Conservation (phyloP, 2,888 invertebrate species). For the Nezara viridula region DNA sequence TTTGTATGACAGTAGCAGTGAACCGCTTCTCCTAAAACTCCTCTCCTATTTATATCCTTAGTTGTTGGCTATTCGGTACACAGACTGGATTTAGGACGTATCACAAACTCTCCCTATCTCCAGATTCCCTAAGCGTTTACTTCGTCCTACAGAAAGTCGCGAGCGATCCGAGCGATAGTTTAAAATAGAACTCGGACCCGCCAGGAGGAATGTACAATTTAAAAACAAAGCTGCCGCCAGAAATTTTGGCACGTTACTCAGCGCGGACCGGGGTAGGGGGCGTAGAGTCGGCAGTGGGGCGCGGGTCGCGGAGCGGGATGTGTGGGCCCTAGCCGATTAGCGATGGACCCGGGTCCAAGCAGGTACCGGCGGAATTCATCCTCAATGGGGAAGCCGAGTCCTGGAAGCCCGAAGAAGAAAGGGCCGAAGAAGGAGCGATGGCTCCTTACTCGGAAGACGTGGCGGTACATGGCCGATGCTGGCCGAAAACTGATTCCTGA, state of each 20-base stretch:
- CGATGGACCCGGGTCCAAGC: slow-evolving; percentile 59
- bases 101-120: slow-evolving; percentile 42
- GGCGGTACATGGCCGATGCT: slow-evolving; percentile 94
- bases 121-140: not conserved
- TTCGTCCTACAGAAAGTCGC: slow-evolving; percentile 38
- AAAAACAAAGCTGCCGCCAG: slow-evolving; percentile 62
- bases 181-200: slow-evolving; percentile 58
- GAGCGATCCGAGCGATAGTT: slow-evolving; percentile 47
- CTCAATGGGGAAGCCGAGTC: slow-evolving; percentile 57
- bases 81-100: slow-evolving; percentile 58
- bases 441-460: slow-evolving; percentile 89
- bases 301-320: slow-evolving; percentile 52
- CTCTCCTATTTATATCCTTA: slow-evolving; percentile 55
- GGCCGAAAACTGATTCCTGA: slow-evolving; percentile 89
- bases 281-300: slow-evolving; percentile 55
- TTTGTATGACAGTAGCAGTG: slow-evolving; percentile 12
- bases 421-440: slow-evolving; percentile 79
- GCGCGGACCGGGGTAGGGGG: slow-evolving; percentile 56
- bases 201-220: slow-evolving; percentile 62
- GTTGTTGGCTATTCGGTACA: slow-evolving; percentile 56
- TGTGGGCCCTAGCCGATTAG: slow-evolving; percentile 54
- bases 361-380: slow-evolving; percentile 54
- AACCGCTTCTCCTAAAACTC: slow-evolving; percentile 55
- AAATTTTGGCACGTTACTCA: slow-evolving; percentile 59
- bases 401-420: slow-evolving; percentile 56